Base-by-base conservation (phyloP, 2,888 invertebrate species). In the Hedya salicella region DNA sequence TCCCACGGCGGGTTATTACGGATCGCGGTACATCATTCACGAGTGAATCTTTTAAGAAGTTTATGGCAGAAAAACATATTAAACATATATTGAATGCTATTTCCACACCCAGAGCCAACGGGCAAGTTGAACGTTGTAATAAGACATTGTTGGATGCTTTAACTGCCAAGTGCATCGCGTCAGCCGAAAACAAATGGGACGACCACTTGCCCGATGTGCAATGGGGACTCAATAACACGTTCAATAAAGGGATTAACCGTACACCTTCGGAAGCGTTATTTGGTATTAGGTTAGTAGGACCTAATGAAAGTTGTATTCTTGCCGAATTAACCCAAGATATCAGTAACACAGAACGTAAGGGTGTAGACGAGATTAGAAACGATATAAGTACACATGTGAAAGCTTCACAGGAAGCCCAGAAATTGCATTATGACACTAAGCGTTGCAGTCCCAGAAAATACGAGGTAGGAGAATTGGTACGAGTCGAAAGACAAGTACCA, bases 191-290 rank as follows among this genome's bases (percentile, higher is more conserved):
- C 1, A 59, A 62, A 8, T 71, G 71, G 70, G 71, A 73, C 40
- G 1, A 14, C 8, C 21, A 44, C 4, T 6, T 71, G 4, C 46
- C 25, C 0, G 67, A 68, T 40, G 36, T 72, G 3, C 70, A 72
- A 52, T 68, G 61, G 63, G 60, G 66, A 13, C n/a, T 70, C 8
- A 72, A 70, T 48, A 70, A 70, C 40, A 72, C 69, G 0, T 3
- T 68, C 1, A 69, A 72, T 44, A 68, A 62, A 30, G 65, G 66
- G 1, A 70, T 54, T n/a, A 69, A 65, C 1, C 70, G 54, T 30
- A 54, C 70, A 0, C 69, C 70, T 16, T 44, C 68, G 13, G 69
- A 71, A 48, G n/a, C n/a, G n/a, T n/a, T n/a, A n/a, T n/a, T n/a
- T n/a, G n/a, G n/a, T n/a, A n/a, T n/a, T n/a, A n/a, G n/a, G n/a